A percentile compares a stretch with the other conserved stretches of the same genome.
phyloP scores from a whole-genome alignment of 1,140 invertebrate genomes.

The Sycobia sp. region DNA sequence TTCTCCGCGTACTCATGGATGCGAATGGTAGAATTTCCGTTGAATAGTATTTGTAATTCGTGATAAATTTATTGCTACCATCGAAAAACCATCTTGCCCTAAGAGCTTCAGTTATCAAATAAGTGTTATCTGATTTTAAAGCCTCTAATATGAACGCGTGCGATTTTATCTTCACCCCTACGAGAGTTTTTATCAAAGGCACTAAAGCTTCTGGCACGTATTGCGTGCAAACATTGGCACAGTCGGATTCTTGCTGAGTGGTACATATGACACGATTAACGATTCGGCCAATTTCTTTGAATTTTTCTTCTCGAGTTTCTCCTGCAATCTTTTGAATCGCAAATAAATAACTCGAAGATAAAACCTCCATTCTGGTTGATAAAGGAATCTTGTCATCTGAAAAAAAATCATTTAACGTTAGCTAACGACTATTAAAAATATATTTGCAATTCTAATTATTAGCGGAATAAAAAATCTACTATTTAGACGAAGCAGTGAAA shows the following conservation, averaged over 20 bases:
- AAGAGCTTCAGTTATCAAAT: slow-evolving; percentile 45
- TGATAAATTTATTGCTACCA: slow-evolving; percentile 34
- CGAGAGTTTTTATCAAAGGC: slow-evolving; percentile 42
- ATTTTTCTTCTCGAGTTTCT: slow-evolving; percentile 42
- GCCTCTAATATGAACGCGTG: slow-evolving; percentile 39
- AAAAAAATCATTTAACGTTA: too few species aligned
- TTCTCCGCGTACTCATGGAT: slow-evolving; percentile 41
- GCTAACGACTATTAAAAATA: too few species aligned
- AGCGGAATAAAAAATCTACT: too few species aligned
- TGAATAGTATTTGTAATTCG: slow-evolving; percentile 42
- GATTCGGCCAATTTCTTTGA: slow-evolving; percentile 38
- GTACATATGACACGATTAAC: slow-evolving; percentile 22
- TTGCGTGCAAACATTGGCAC: not conserved
- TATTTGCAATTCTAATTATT: too few species aligned
- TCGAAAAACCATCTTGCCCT: slow-evolving; percentile 46
- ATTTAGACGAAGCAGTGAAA: too few species aligned
- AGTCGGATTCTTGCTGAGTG: not conserved
- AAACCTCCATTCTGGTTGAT: not conserved
- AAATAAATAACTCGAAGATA: slow-evolving; percentile 6
- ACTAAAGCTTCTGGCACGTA: slow-evolving; percentile 39
- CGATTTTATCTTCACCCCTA: slow-evolving; percentile 39
- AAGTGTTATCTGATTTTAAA: slow-evolving; percentile 42
- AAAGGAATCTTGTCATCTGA: not conserved
- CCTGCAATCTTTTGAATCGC: slow-evolving; percentile 49
- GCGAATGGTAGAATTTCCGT: slow-evolving; percentile 41